Base-by-base conservation (phyloP, 2,888 invertebrate species). In the Acleris emargana region DNA sequence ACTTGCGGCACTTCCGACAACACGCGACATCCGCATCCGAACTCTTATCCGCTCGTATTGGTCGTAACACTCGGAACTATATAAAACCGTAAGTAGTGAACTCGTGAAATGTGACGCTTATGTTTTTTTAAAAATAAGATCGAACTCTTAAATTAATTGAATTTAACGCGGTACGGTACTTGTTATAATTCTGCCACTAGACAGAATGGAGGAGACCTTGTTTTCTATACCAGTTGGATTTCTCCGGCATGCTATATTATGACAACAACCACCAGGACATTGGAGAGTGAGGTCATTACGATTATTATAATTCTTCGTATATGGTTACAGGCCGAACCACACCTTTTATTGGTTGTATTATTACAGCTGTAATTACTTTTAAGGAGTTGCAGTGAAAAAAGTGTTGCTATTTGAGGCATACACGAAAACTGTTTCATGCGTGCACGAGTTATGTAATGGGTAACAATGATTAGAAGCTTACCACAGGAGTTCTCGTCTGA, bases 401-500 rank as follows among this genome's bases (percentile, higher is more conserved):
- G 38, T 22, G n/a, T 53, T 13, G 11, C 32, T 22, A 5, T 32
- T 32, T 20, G 3, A 16, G 3, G 43, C 0, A 17, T 13, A 28
- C 11, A 32, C 11, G 32, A 32, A 32, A 32, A 32, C 11, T 11
- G 3, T 32, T 32, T 32, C 11, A 4, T 38, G 38, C 13, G 13
- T 38, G 13, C 13, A 4, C 17, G n/a, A 5, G 17, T 47, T 11
- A 45, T 17, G 54, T 16, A 22, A 42, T 49, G 49, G 20, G 45
- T 16, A 45, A 20, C 11, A 13, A 28, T 16, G 2, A 38, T 4
- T 7, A 17, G 20, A 58, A 38, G 47, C 96, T 95, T 87, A 97
- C 97, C 97, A 83, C 97, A 98, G 82, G 95, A 94, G 83, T 97
- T 97, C 88, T 98, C 97, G 81, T 98, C 97, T 32, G 97, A 97